Conservation (phyloP, 1,140 invertebrate species). For the Geopemphigus sp. region DNA sequence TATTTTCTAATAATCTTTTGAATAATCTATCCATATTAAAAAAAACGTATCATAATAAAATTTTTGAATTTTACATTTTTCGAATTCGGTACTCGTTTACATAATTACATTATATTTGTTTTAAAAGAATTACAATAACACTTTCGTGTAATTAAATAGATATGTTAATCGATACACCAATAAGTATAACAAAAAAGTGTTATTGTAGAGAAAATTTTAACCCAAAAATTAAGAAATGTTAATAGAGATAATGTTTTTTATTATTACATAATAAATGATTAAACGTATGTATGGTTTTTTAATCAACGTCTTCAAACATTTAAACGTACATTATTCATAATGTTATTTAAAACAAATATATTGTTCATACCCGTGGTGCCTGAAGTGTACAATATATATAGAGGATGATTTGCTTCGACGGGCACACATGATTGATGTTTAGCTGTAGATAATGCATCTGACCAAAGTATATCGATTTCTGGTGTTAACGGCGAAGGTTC, state of each 20-base stretch:
- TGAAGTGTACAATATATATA: conserved; percentile 92
- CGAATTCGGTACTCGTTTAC: too few species aligned
- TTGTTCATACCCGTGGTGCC: conserved; percentile 71
- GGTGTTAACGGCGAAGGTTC: conserved; percentile 64
- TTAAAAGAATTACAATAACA: too few species aligned
- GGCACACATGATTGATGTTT: conserved; percentile 77
- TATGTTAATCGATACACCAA: too few species aligned
- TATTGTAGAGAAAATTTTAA: too few species aligned
- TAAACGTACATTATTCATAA: background rate
- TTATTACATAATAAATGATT: background rate
- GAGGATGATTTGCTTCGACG: conserved; percentile 81
- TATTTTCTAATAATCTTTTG: too few species aligned
- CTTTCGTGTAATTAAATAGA: background rate
- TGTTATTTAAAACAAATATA: background rate
- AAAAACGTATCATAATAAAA: too few species aligned
- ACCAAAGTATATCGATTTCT: conserved; percentile 73
- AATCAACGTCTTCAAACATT: background rate
- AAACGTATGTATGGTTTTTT: too few species aligned
- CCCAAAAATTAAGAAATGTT: background rate
- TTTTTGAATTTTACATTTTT: too few species aligned
- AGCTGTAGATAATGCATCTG: conserved; percentile 65
- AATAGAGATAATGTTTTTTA: background rate
- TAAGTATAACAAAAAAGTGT: too few species aligned
- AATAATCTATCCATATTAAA: too few species aligned
- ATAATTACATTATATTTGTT: too few species aligned